Evolutionary conservation across 2,888 invertebrate genomes (phyloP), one percentile per base, ranked within the genome.

Genomic region (Gari tellinella): DNA sequence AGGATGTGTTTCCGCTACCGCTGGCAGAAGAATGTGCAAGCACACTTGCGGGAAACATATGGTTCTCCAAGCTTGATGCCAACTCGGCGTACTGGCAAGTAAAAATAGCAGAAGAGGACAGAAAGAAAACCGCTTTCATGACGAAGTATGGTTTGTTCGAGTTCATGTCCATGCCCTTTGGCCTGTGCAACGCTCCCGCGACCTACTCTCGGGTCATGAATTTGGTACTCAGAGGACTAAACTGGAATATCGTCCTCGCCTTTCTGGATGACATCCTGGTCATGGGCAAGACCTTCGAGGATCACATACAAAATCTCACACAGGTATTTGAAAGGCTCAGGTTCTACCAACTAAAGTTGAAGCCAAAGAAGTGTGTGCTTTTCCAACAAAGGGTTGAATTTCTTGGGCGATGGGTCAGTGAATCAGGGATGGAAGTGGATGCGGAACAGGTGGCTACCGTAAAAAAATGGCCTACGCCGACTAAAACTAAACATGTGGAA

Each of bases 21-120:
- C 40, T 72, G 17, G 53, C 66, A n/a, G 75, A 72, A n/a, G 72
- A 65, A n/a, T 80, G 76, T 45, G 41, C 76, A 21, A 76, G 76
- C 40, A 67, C 60, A 40, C 49, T 76, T 14, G 46, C 72, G 2
- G 74, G 72, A 21, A 72, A 63, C 26, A 26, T 43, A 19, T 75
- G 65, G 68, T 78, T 74, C 52, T 65, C 68, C 5, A 78, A 70
- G 37, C 19, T 78, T 26, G 70, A 77, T 58, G 69, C 69, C 10
- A 76, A 72, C 41, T 57, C 66, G 17, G 72, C 67, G 12, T 76
- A 76, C 41, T 76, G 55, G 63, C 76, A 76, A 43, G 67, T 76
- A 1, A 46, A 37, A 43, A 51, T 77, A 2, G 67, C 60, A 15
- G 55, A 65, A 8, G 76, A 78, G 1, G 72, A 75, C 41, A 19